Conservation (phyloP, 2,113 vertebrate genomes). For the Pelusios castaneus region DNA sequence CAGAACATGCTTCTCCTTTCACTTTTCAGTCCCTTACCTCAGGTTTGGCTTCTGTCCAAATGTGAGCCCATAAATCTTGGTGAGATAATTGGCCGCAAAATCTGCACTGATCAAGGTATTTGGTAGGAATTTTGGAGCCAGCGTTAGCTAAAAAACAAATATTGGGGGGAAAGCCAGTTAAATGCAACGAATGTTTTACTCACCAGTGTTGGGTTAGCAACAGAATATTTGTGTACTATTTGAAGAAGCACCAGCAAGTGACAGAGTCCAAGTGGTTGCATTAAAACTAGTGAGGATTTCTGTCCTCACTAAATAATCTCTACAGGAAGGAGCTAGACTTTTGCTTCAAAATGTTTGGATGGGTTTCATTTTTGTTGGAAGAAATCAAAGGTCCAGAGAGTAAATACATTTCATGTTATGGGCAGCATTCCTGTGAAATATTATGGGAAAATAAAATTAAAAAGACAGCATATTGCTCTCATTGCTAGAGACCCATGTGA, state of each 20-base stretch:
- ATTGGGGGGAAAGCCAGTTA: background rate
- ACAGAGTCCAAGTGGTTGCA: background rate
- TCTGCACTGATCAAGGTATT: slow-evolving; percentile 93
- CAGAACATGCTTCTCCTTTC: slow-evolving; percentile 29
- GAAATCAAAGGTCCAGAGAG: slow-evolving; percentile 43
- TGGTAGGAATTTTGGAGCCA: slow-evolving; percentile 90
- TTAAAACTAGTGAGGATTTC: slow-evolving; percentile 8
- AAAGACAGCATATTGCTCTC: slow-evolving; percentile 4
- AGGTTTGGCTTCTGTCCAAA: slow-evolving; percentile 95
- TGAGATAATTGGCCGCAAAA: slow-evolving; percentile 95
- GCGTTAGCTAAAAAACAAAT: slow-evolving; percentile 84
- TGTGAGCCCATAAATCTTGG: slow-evolving; percentile 92
- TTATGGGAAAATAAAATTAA: slow-evolving; percentile 15
- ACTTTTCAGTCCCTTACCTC: slow-evolving; percentile 79
- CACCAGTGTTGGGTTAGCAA: background rate
- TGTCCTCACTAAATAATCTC: slow-evolving; percentile 55
- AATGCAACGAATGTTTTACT: slow-evolving; percentile 17
- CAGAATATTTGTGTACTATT: slow-evolving; percentile 34
- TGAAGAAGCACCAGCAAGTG: slow-evolving; percentile 24
- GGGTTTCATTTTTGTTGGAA: slow-evolving; percentile 35
- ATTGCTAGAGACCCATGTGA: background rate
- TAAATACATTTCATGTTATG: slow-evolving; percentile 54
- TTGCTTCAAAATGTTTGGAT: slow-evolving; percentile 45
- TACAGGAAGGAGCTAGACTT: slow-evolving; percentile 53
- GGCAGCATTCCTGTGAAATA: background rate